Evolutionary conservation across 2,113 vertebrate species (phyloP).

Genomic region (Ciconia maguari): DNA sequence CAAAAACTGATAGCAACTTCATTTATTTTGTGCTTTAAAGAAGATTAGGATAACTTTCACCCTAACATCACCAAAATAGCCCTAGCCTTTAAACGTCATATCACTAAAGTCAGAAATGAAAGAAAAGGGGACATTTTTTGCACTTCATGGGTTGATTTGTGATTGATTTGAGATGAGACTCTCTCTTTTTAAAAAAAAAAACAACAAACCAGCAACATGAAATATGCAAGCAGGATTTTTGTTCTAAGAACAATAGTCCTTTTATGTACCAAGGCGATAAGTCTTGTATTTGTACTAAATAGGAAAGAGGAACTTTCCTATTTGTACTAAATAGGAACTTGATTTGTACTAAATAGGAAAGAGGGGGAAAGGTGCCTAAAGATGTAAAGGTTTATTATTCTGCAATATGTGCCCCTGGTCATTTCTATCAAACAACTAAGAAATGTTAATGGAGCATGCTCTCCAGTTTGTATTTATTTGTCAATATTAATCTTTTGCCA

Average conservation of each 20-base stretch:
- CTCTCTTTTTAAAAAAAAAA: not conserved
- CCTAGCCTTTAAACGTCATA: not conserved
- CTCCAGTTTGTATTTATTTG: not conserved
- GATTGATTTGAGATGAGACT: not conserved
- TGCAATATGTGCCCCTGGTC: not conserved
- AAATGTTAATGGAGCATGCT: not conserved
- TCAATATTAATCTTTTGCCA: not conserved
- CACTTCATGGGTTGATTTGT: not conserved
- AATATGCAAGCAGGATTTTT: not conserved
- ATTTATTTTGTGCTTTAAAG: conserved; percentile 4
- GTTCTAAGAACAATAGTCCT: not conserved
- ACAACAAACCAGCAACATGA: not conserved
- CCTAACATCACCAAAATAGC: not conserved
- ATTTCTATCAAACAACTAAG: not conserved
- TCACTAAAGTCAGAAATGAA: not conserved
- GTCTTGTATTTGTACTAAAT: not conserved
- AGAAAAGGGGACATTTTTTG: not conserved
- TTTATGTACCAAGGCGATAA: not conserved
- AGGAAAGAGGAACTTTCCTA: not conserved
- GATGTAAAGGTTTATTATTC: not conserved
- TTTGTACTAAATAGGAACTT: not conserved
- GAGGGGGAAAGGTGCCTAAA: not conserved
- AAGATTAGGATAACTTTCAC: not conserved
- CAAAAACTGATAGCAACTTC: conserved; percentile 16
- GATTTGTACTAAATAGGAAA: not conserved